Conservation (phyloP, 2,113 vertebrate species). For the Odontophorus gujanensis region DNA sequence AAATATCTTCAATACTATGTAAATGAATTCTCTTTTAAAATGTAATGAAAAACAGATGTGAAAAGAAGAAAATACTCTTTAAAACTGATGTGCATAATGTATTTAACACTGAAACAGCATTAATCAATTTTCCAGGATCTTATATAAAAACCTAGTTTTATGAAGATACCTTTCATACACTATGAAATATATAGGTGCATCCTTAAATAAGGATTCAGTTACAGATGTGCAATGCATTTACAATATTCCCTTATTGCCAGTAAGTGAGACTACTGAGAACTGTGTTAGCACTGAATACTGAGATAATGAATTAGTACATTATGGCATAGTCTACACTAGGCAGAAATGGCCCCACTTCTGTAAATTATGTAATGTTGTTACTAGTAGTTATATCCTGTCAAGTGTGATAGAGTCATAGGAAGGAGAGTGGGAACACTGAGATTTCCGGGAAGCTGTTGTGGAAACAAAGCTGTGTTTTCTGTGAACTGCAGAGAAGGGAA, state of each 20-base stretch:
- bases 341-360: background rate
- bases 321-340: background rate
- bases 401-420: accelerated
- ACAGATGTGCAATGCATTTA: background rate
- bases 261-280: background rate
- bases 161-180: background rate
- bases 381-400: background rate
- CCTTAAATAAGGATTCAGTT: background rate
- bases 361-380: background rate
- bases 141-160: background rate
- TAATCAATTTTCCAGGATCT: background rate
- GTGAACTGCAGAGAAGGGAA: background rate
- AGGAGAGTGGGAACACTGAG: background rate
- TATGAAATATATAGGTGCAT: background rate
- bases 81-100: background rate
- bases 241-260: background rate
- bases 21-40: background rate
- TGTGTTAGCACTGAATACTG: background rate
- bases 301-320: background rate
- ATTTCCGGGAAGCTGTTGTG: background rate
- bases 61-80: background rate
- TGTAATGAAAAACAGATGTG: background rate
- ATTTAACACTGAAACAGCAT: background rate
- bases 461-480: background rate
- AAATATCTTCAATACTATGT: background rate